Percentiles rank a stretch among this genome's conserved stretches.
These are phyloP conservation scores for Saturnia pavonia DNA, from an alignment of 2,888 invertebrate genomes.

Conservation along the genomic window DNA sequence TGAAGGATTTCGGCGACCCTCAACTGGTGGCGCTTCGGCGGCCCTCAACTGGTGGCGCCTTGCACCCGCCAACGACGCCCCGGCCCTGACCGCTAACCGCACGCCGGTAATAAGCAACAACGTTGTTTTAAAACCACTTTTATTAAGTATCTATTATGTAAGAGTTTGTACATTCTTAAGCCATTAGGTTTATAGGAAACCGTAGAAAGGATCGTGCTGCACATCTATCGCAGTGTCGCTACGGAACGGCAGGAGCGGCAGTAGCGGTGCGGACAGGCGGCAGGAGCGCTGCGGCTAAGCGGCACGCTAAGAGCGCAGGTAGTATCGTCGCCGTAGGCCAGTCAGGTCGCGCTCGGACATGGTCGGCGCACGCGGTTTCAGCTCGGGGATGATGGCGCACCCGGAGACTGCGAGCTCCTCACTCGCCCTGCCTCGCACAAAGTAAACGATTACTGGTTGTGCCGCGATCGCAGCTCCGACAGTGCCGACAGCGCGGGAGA, in stretches of 20 bases:
- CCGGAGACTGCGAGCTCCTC: conserved; percentile 77
- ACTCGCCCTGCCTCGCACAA: conserved; percentile 48
- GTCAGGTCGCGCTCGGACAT: conserved; percentile 82
- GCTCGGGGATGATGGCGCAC: conserved; percentile 80
- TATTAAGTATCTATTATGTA: too few relatives aligned
- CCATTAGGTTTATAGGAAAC: too few relatives aligned
- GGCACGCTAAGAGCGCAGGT: conserved; percentile 33
- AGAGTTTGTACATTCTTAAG: too few relatives aligned
- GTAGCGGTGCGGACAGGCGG: not conserved
- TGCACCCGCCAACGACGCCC: too few relatives aligned
- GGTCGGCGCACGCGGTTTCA: conserved; percentile 80
- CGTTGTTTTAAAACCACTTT: too few relatives aligned
- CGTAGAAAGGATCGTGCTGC: too few relatives aligned
- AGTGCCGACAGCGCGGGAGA: not conserved
- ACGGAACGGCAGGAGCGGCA: not conserved
- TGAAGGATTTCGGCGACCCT: too few relatives aligned
- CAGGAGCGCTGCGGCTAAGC: not conserved
- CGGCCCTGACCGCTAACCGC: too few relatives aligned
- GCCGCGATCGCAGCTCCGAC: not conserved
- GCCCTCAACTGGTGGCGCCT: too few relatives aligned
- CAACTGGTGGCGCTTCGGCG: too few relatives aligned
- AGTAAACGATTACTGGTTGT: conserved; percentile 1
- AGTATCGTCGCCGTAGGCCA: conserved; percentile 49
- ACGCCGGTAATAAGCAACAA: too few relatives aligned
- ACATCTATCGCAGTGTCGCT: not conserved